Percentiles rank a stretch among this genome's conserved stretches.
Conservation (phyloP, 2,113 vertebrate genomes). For the Falco punctatus region DNA sequence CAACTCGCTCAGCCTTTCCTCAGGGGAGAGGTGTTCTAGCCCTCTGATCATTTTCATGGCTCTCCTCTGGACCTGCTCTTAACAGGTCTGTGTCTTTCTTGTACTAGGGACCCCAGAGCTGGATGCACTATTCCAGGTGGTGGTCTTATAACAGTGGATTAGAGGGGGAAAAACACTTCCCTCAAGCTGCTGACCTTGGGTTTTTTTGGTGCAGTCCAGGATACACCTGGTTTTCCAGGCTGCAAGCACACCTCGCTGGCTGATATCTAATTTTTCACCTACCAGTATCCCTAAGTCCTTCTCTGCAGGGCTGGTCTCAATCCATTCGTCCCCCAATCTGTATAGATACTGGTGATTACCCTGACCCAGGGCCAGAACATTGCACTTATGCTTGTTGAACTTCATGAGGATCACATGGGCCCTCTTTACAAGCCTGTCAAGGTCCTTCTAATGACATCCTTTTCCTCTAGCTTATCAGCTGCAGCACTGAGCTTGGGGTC, state of each 20-base stretch:
- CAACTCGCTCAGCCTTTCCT: not conserved
- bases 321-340: not conserved
- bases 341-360: not conserved
- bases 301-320: not conserved
- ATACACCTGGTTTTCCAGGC: not conserved
- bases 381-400: not conserved
- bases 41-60: not conserved
- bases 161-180: not conserved
- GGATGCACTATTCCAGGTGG: not conserved
- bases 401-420: not conserved
- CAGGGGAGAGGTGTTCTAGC: accelerated
- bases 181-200: not conserved
- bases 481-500: not conserved
- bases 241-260: accelerated
- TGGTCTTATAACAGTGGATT: accelerated
- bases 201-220: not conserved
- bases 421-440: not conserved
- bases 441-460: not conserved
- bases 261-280: not conserved
- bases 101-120: not conserved
- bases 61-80: not conserved
- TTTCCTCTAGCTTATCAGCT: not conserved
- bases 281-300: not conserved
- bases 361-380: too few species aligned
- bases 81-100: not conserved